Evolutionary conservation across 2,113 vertebrate species (phyloP).

Genomic region (Mormoops blainvillei): DNA sequence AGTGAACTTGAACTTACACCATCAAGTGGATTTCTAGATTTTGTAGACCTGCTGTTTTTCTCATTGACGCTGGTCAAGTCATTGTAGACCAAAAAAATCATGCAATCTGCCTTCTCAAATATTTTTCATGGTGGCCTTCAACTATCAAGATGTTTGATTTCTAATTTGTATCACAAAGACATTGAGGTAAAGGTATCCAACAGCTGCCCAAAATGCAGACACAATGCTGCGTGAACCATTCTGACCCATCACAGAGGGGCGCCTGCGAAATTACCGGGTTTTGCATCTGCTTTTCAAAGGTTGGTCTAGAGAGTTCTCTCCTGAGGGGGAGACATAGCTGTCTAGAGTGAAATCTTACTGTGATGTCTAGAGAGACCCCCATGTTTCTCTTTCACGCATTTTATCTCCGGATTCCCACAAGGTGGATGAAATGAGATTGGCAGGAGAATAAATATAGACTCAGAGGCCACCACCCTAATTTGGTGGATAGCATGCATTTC

Average conservation of each 20-base stretch:
- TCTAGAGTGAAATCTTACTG: not conserved
- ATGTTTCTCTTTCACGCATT: not conserved
- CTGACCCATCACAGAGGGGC: not conserved
- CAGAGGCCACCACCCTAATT: not conserved
- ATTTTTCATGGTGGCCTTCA: not conserved
- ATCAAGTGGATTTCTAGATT: not conserved
- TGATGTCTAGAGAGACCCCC: not conserved
- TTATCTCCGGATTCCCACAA: not conserved
- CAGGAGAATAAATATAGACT: not conserved
- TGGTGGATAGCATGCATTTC: not conserved
- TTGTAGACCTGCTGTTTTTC: not conserved
- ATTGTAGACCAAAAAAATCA: not conserved
- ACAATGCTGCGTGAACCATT: not conserved
- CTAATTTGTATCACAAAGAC: not conserved
- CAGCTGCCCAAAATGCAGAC: conserved; percentile 22
- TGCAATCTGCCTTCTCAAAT: not conserved
- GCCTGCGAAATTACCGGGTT: not conserved
- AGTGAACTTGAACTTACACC: not conserved
- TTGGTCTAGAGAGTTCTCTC: not conserved
- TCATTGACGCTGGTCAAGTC: not conserved
- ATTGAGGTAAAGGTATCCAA: not conserved
- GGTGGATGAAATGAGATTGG: not conserved
- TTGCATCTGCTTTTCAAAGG: not conserved
- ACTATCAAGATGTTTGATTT: not conserved
- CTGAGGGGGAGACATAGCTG: not conserved